Evolutionary conservation across 2,113 vertebrate species (phyloP).

Genomic region (Alectura lathami): DNA sequence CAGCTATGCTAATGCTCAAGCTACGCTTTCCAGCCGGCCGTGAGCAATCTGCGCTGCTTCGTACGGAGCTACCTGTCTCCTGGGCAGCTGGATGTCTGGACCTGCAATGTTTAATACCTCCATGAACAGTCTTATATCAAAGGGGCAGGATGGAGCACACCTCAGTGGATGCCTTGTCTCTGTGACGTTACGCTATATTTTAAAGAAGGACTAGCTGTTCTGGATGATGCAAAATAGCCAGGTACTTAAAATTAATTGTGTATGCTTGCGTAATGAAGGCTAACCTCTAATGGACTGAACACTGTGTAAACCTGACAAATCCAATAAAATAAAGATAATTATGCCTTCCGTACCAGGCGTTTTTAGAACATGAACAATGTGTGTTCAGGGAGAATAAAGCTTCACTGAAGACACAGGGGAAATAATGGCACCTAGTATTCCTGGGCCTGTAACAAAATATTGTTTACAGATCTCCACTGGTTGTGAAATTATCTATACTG

Average conservation of each 20-base stretch:
- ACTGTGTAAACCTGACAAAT: constrained; percentile 33
- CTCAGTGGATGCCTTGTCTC: not conserved
- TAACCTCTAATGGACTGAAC: constrained; percentile 32
- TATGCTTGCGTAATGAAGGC: not conserved
- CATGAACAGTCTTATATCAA: not conserved
- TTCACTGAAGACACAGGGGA: not conserved
- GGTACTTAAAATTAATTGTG: constrained; percentile 11
- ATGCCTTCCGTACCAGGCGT: not conserved
- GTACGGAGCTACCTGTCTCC: not conserved
- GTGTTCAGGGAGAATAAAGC: constrained; percentile 7
- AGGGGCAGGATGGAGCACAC: not conserved
- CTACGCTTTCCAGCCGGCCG: not conserved
- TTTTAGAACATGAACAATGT: constrained; percentile 45
- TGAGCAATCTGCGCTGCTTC: not conserved
- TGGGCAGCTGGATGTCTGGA: not conserved
- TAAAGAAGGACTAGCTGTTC: not conserved
- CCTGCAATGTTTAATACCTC: not conserved
- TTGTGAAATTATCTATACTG: constrained; percentile 62
- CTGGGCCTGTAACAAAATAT: constrained; percentile 44
- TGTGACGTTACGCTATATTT: not conserved
- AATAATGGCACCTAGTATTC: constrained; percentile 26
- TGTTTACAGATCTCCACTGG: constrained; percentile 51
- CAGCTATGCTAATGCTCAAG: not conserved
- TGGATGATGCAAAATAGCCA: not conserved
- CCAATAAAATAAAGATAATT: constrained; percentile 56